These are phyloP conservation scores for Panagrolaimus sp. DNA, from an alignment of 1,140 invertebrate species.

Conservation along the genomic window DNA sequence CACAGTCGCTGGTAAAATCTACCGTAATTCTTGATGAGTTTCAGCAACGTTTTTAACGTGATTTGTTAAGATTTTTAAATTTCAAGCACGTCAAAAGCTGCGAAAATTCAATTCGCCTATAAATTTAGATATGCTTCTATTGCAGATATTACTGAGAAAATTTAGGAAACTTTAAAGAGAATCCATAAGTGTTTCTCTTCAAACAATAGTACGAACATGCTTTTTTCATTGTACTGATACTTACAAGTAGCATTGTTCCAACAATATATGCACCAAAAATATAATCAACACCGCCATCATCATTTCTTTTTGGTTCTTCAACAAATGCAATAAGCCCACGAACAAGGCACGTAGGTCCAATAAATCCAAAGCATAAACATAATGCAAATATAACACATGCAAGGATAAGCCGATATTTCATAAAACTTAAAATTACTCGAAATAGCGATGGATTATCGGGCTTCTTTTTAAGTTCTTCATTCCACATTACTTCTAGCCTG, in stretches of 20 bases:
- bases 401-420: conserved; percentile 63
- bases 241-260: conserved; percentile 42
- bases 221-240: too few species aligned
- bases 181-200: too few species aligned
- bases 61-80: too few species aligned
- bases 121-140: too few species aligned
- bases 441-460: conserved; percentile 59
- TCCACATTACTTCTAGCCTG: conserved; percentile 58
- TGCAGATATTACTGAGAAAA: too few species aligned
- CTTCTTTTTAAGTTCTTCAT: conserved; percentile 56
- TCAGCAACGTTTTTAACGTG: too few species aligned
- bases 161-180: too few species aligned
- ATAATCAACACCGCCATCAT: conserved; percentile 35
- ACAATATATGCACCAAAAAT: conserved; percentile 43
- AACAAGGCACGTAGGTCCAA: conserved; percentile 62
- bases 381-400: conserved; percentile 62
- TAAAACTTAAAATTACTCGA: conserved; percentile 63
- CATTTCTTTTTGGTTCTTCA: conserved; percentile 33
- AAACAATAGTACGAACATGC: too few species aligned
- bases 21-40: too few species aligned
- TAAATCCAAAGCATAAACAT: conserved; percentile 64
- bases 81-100: too few species aligned
- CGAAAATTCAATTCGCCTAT: too few species aligned
- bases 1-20: too few species aligned
- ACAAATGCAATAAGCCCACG: conserved; percentile 49